phyloP scores from a whole-genome alignment of 2,797 vertebrate genomes.

The Alfaro cultratus region DNA sequence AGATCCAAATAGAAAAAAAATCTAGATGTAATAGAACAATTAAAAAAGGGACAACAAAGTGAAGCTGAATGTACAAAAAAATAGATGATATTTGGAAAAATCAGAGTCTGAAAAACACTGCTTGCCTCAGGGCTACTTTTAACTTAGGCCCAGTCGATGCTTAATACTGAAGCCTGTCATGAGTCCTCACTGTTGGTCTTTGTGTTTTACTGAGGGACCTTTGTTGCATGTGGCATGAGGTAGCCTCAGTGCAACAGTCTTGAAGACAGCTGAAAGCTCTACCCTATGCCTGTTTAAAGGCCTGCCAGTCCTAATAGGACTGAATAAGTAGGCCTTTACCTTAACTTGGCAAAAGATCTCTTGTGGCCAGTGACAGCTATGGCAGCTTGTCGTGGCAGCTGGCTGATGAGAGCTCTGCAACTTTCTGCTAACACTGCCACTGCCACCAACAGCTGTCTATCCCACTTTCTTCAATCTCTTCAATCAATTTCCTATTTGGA shows the following conservation, averaged over 20 bases:
- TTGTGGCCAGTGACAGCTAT: constrained; percentile 69
- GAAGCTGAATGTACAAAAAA: constrained; percentile 11
- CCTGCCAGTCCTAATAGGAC: constrained; percentile 73
- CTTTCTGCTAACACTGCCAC: constrained; percentile 6
- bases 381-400: constrained; percentile 70
- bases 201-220: constrained; percentile 55
- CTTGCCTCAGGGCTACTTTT: constrained; percentile 54
- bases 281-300: constrained; percentile 54
- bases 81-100: constrained; percentile 35
- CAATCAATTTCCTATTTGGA: constrained; percentile 35
- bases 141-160: constrained; percentile 33
- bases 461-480: constrained; percentile 20
- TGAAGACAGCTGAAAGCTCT: constrained; percentile 51
- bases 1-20: not conserved
- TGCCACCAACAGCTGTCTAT: constrained; percentile 31
- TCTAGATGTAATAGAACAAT: not conserved
- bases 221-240: constrained; percentile 61
- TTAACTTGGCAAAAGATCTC: constrained; percentile 74
- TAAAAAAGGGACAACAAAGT: constrained; percentile 11
- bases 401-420: constrained; percentile 59
- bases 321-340: constrained; percentile 71
- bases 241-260: constrained; percentile 38
- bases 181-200: constrained; percentile 30
- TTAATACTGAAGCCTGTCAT: constrained; percentile 61
- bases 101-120: constrained; percentile 26